These are phyloP conservation scores for Hylaea fasciaria DNA, from an alignment of 2,888 invertebrate species.

Conservation along the genomic window DNA sequence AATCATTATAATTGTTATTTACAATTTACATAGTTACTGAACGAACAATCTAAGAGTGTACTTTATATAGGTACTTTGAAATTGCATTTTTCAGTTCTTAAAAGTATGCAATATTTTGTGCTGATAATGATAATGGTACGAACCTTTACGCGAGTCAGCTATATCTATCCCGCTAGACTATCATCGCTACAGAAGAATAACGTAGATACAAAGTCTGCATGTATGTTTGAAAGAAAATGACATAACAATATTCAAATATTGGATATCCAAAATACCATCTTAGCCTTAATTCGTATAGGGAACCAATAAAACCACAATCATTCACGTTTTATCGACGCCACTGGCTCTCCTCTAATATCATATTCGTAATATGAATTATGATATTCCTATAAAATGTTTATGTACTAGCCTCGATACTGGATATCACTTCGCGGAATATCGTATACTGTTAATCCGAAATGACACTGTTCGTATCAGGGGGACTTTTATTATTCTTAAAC, in stretches of 20 bases:
- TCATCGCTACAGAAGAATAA: neutral
- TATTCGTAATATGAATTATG: conserved; percentile 5
- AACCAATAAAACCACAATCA: conserved; percentile 1
- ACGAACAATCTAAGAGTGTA: too few relatives aligned
- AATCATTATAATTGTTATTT: too few relatives aligned
- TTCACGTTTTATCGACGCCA: conserved; percentile 2
- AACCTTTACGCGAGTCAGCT: too few relatives aligned
- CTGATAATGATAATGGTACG: too few relatives aligned
- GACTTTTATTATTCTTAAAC: neutral
- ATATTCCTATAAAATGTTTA: neutral
- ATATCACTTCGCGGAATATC: neutral
- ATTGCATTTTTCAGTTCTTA: too few relatives aligned
- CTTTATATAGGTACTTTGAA: too few relatives aligned
- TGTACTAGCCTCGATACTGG: neutral
- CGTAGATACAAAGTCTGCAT: neutral
- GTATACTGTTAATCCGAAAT: neutral
- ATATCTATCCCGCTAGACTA: too few relatives aligned
- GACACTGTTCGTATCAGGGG: neutral
- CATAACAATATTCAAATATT: too few relatives aligned
- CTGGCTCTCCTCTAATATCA: neutral
- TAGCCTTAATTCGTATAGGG: neutral
- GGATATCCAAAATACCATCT: too few relatives aligned
- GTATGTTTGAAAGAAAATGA: too few relatives aligned
- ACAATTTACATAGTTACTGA: too few relatives aligned
- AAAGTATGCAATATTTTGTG: too few relatives aligned